Evolutionary conservation across 2,888 invertebrate genomes (phyloP).

Genomic region (Sipunculus nudus): DNA sequence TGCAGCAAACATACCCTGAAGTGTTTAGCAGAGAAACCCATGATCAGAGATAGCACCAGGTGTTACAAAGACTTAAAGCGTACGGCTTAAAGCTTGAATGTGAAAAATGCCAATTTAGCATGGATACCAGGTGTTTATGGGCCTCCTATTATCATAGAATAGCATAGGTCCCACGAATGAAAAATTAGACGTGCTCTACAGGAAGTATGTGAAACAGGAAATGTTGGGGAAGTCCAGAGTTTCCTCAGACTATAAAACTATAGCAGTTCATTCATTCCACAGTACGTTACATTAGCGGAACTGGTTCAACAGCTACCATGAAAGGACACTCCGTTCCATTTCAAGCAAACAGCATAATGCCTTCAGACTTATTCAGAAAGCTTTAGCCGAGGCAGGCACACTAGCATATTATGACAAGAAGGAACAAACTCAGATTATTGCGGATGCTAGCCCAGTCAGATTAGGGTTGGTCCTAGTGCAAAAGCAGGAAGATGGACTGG

Average conservation of each 20-base stretch:
- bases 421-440: neutral
- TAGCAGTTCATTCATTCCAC: neutral
- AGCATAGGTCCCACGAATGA: neutral
- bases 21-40: neutral
- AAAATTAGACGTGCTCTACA: neutral
- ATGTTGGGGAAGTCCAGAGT: neutral
- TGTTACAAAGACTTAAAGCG: too few species aligned
- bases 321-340: neutral
- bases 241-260: neutral
- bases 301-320: neutral
- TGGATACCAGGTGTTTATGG: too few species aligned
- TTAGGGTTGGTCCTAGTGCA: slow-evolving; percentile 1
- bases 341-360: neutral
- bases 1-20: neutral
- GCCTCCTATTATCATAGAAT: neutral
- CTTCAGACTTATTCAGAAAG: neutral
- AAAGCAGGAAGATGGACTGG: neutral
- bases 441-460: slow-evolving; percentile 3
- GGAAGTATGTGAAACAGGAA: neutral
- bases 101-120: too few species aligned
- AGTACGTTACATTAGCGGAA: neutral
- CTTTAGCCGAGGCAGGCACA: neutral
- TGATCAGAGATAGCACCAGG: neutral
- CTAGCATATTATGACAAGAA: neutral
- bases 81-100: too few species aligned